Evolutionary conservation across 2,797 vertebrate species (phyloP).

Genomic region (Muscicapa striata): DNA sequence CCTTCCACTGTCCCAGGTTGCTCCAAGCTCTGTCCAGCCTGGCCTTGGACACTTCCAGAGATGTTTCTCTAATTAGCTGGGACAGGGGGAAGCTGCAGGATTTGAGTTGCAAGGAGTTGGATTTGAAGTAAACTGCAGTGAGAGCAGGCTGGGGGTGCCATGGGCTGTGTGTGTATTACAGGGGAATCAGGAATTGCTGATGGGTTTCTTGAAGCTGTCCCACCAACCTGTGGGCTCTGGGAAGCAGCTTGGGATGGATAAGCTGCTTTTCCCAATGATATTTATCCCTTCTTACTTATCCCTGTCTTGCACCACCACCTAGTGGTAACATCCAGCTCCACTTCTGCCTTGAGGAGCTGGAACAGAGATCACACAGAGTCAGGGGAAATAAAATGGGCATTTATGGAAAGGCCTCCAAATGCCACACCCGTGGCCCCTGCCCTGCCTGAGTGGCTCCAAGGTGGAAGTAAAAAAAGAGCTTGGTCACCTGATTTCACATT

Average conservation of each 20-base stretch:
- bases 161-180: accelerated
- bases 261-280: neutral
- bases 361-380: too few species aligned
- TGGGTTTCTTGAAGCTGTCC: neutral
- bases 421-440: too few species aligned
- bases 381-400: too few species aligned
- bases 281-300: neutral
- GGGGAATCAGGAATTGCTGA: neutral
- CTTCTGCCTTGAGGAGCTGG: too few species aligned
- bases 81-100: neutral
- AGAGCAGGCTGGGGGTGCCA: neutral
- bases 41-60: neutral
- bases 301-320: slow-evolving; percentile 39
- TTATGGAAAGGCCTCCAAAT: too few species aligned
- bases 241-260: neutral
- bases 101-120: neutral
- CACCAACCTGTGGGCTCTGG: accelerated
- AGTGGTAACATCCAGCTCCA: neutral
- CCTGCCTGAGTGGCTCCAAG: too few species aligned
- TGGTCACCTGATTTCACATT: too few species aligned
- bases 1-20: neutral
- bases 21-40: neutral
- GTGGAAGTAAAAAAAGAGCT: too few species aligned
- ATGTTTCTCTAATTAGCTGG: neutral
- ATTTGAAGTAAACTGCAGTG: accelerated